phyloP scores from a whole-genome alignment of 2,113 vertebrate species.

The Antidorcas marsupialis region DNA sequence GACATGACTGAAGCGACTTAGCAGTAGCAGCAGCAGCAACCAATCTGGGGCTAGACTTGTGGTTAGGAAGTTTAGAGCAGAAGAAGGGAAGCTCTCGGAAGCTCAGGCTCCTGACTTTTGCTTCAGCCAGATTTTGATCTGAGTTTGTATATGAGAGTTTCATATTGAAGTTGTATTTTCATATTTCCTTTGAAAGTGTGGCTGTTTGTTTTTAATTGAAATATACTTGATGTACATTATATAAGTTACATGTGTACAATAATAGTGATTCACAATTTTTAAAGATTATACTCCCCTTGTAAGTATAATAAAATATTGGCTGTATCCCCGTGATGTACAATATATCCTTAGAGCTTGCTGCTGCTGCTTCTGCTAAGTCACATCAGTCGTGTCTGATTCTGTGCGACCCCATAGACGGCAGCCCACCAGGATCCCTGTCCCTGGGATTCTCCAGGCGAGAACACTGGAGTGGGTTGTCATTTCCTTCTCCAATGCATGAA shows the following conservation, averaged over 20 bases:
- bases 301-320: not conserved
- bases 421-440: no score
- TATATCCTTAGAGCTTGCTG: not conserved
- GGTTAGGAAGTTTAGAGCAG: not conserved
- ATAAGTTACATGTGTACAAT: not conserved
- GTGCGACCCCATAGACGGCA: no score
- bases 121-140: not conserved
- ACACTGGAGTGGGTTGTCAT: no score
- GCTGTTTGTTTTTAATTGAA: not conserved
- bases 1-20: no score
- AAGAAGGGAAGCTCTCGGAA: not conserved
- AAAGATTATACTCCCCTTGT: not conserved
- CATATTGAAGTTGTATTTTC: not conserved
- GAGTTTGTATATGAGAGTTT: not conserved
- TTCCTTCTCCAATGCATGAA: no score
- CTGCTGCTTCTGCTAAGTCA: no score
- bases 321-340: not conserved
- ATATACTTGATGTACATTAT: not conserved
- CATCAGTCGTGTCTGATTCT: rapidly evolving
- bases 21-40: not conserved
- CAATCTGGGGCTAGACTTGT: not conserved
- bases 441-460: no score
- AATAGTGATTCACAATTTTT: not conserved
- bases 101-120: not conserved
- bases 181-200: not conserved